These are phyloP conservation scores for Stenopsyche tienmushanensis DNA, from an alignment of 1,140 invertebrate species.

Conservation along the genomic window DNA sequence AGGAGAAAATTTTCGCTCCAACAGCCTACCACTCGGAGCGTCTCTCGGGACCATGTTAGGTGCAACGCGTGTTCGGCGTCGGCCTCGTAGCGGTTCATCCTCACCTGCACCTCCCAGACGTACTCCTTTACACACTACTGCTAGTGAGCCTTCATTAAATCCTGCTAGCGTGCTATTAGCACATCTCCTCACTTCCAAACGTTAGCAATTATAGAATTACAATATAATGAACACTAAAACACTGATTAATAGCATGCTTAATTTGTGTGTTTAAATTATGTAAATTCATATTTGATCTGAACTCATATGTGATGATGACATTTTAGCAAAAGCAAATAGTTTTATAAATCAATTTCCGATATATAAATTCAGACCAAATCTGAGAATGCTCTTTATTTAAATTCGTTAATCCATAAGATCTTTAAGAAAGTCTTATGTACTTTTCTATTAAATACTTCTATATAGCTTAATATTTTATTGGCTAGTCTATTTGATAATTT, in stretches of 20 bases:
- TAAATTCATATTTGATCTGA: no score
- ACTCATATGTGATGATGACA: background rate
- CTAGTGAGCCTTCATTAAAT: slow-evolving; percentile 53
- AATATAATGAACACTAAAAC: no score
- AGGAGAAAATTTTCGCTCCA: slow-evolving; percentile 58
- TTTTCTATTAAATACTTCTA: no score
- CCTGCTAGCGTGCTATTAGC: slow-evolving; percentile 54
- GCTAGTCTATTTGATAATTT: no score
- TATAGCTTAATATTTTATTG: no score
- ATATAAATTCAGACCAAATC: background rate
- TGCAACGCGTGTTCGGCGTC: background rate
- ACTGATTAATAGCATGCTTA: no score
- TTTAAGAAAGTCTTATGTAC: no score
- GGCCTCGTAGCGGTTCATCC: slow-evolving; percentile 31
- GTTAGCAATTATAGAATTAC: no score
- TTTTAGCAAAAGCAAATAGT: background rate
- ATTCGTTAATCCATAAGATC: no score
- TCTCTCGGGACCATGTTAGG: slow-evolving; percentile 35
- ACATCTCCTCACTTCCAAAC: slow-evolving; percentile 48
- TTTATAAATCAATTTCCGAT: background rate
- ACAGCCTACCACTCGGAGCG: slow-evolving; percentile 60
- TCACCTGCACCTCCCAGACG: slow-evolving; percentile 44
- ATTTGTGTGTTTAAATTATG: no score
- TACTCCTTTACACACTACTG: slow-evolving; percentile 51
- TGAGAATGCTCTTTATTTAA: background rate